Percentiles rank a stretch among this genome's conserved stretches.
Evolutionary conservation across 2,888 invertebrate genomes (phyloP).

Genomic region (Poecilobothrus nobilitatus): DNA sequence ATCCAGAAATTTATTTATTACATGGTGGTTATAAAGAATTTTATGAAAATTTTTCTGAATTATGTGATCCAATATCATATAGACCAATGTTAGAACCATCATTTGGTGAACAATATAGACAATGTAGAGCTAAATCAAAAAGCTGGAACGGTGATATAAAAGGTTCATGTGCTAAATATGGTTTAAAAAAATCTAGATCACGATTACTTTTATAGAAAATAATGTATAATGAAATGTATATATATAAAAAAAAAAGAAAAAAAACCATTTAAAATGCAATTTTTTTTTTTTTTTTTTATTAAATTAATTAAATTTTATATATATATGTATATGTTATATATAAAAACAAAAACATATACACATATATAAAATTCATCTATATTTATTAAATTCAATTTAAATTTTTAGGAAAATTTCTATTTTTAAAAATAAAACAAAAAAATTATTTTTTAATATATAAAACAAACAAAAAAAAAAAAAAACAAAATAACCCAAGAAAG

Average conservation of each 20-base stretch:
- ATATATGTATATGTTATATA: not conserved
- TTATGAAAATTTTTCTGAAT: conserved; percentile 55
- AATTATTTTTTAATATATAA: too few species aligned
- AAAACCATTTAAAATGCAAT: not conserved
- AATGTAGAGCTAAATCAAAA: conserved; percentile 69
- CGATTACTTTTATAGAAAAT: conserved; percentile 38
- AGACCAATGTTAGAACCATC: conserved; percentile 79
- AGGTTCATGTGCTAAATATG: conserved; percentile 33
- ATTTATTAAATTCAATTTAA: not conserved
- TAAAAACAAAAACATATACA: not conserved
- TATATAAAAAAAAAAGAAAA: not conserved
- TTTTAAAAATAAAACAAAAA: not conserved
- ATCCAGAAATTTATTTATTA: conserved; percentile 89
- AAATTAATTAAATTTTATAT: too few species aligned
- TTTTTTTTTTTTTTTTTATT: too few species aligned
- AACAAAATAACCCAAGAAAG: too few species aligned
- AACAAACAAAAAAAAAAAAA: too few species aligned
- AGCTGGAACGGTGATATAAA: conserved; percentile 54
- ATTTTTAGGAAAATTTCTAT: not conserved
- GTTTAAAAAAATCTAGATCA: conserved; percentile 41
- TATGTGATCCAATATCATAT: conserved; percentile 68
- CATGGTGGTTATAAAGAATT: conserved; percentile 86
- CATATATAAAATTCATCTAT: not conserved
- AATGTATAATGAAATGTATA: not conserved
- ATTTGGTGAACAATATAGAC: conserved; percentile 60